These are phyloP conservation scores for Diplazon laetatorius DNA, from an alignment of 2,888 invertebrate species.

Conservation along the genomic window DNA sequence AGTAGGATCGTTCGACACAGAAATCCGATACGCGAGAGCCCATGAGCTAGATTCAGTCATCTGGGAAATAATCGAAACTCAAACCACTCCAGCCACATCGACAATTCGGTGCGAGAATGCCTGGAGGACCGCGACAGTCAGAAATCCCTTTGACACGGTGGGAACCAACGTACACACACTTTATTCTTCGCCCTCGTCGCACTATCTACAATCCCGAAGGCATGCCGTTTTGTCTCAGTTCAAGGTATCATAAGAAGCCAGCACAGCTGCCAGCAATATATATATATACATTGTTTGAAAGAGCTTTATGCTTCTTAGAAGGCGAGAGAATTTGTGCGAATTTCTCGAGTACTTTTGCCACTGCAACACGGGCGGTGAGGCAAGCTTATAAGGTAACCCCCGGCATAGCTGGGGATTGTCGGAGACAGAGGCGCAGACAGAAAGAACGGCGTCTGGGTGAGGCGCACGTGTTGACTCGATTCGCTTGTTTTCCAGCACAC, in stretches of 20 bases:
- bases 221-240: too few species aligned
- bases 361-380: too few species aligned
- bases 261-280: too few species aligned
- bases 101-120: background rate
- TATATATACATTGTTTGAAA: background rate
- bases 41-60: background rate
- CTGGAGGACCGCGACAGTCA: constrained; percentile 6
- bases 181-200: too few species aligned
- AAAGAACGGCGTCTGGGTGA: background rate
- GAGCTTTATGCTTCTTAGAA: background rate
- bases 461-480: constrained; percentile 40
- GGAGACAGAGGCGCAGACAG: background rate
- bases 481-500: background rate
- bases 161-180: too few species aligned
- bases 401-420: background rate
- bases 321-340: constrained; percentile 11
- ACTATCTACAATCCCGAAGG: too few species aligned
- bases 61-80: constrained; percentile 30
- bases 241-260: too few species aligned
- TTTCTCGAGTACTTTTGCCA: constrained; percentile 18
- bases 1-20: background rate
- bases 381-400: too few species aligned
- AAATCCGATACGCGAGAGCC: background rate
- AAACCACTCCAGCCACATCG: constrained; percentile 14
- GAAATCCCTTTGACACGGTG: constrained; percentile 30